Base-by-base conservation (phyloP, 2,113 vertebrate species). In the Rhegmatorhina hoffmannsi region DNA sequence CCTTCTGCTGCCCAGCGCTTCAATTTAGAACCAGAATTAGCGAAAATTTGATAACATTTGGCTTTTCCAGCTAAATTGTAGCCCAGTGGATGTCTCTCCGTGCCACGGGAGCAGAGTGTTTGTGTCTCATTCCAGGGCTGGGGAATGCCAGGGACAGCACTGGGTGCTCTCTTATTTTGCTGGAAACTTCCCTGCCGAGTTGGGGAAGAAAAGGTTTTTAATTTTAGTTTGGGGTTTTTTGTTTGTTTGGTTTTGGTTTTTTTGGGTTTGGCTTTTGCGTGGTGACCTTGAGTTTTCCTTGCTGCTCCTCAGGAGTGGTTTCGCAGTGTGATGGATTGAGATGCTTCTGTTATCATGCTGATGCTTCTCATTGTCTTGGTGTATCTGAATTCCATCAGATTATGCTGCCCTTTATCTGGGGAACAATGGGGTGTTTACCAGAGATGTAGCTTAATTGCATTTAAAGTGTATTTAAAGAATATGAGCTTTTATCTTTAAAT, bases 201-300 rank as follows among this genome's bases (percentile, higher is more conserved):
- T 31, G 11, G 25, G 70, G 23, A 50, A 62, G 78, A 56, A 68
- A 2, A 58, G 55, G 67, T 5, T 40, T 77, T 44, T 92, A 10
- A 56, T 88, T 75, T 76, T 10, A 29, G 36, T 43, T n/a, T n/a
- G n/a, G 13, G 6, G 8, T 3, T 29, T n/a, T 34, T 23, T 36
- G 36, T 36, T 67, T 3, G 5, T 16, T 60, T 38, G n/a, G n/a
- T n/a, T n/a, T n/a, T n/a, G n/a, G 10, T 26, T 10, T 33, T 89
- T 91, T 68, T 73, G 3, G 3, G 23, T 88, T 77, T 86, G 64
- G 76, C 47, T 93, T 90, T 92, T 84, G 34, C 72, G 4, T 23
- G 68, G 67, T 94, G 95, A 95, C 90, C 92, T 97, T 94, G 95
- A 95, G 43, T 93, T 94, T 97, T 95, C 84, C 70, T 94, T 92